Evolutionary conservation across 1,140 invertebrate genomes (phyloP).

Genomic region (Aricia agestis): DNA sequence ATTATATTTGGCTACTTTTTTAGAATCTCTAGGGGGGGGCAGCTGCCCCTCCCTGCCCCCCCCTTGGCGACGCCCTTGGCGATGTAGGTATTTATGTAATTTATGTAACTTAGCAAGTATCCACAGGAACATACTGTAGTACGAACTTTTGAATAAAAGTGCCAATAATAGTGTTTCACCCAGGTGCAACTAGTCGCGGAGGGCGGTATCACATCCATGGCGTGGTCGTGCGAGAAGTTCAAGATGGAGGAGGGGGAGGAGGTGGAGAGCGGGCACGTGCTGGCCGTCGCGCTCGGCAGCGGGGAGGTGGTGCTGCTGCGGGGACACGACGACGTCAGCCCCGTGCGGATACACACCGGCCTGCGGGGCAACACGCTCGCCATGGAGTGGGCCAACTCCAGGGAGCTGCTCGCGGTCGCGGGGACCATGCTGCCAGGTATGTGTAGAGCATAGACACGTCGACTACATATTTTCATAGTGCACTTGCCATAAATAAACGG

Average conservation of each 20-base stretch:
- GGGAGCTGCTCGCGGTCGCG: constrained; percentile 94
- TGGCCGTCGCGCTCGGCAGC: constrained; percentile 92
- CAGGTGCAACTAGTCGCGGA: constrained; percentile 89
- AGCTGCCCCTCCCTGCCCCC: too few relatives aligned
- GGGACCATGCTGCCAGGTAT: constrained; percentile 78
- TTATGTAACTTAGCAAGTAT: too few relatives aligned
- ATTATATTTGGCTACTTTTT: too few relatives aligned
- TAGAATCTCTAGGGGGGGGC: too few relatives aligned
- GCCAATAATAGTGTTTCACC: too few relatives aligned
- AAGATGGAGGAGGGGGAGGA: constrained; percentile 96
- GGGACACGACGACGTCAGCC: constrained; percentile 94
- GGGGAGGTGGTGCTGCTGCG: constrained; percentile 92
- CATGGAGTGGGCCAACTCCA: constrained; percentile 97
- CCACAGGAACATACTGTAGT: too few relatives aligned
- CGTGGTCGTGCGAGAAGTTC: constrained; percentile 98
- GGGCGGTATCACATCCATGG: constrained; percentile 91
- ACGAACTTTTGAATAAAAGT: too few relatives aligned
- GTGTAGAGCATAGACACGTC: not conserved
- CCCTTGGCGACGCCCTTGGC: too few relatives aligned
- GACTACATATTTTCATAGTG: too few relatives aligned
- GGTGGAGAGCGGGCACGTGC: constrained; percentile 78
- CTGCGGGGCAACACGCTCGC: constrained; percentile 85
- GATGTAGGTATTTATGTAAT: too few relatives aligned
- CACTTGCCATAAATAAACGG: too few relatives aligned
- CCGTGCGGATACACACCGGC: constrained; percentile 88